Conservation (phyloP, 2,113 vertebrate genomes). For the Campylomormyrus tamandua region DNA sequence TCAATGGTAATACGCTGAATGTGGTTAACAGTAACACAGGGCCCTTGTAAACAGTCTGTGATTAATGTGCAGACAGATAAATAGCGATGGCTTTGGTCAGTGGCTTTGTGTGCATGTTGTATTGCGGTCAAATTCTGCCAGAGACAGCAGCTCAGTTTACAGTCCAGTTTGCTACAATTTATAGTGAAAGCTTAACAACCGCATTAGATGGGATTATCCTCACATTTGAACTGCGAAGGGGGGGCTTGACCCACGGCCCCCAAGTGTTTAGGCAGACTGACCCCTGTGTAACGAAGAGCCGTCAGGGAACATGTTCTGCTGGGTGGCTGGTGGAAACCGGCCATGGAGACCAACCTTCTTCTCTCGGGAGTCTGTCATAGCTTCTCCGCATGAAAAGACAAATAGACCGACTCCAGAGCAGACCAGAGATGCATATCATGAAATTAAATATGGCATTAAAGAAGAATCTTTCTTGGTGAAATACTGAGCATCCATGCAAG, state of each 20-base stretch:
- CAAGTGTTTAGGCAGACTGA: neutral
- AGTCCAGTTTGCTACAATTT: neutral
- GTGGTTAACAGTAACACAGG: neutral
- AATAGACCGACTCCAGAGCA: neutral
- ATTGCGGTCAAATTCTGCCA: neutral
- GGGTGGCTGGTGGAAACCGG: neutral
- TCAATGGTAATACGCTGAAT: neutral
- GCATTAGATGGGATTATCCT: neutral
- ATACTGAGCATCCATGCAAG: neutral
- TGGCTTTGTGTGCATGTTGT: neutral
- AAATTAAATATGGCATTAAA: neutral
- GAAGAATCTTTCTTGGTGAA: neutral
- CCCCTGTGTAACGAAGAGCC: neutral
- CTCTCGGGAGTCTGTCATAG: neutral
- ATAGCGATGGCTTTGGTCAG: neutral
- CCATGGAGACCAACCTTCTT: neutral
- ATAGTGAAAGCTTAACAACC: neutral
- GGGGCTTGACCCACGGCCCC: neutral
- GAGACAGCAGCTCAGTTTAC: neutral
- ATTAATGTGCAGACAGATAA: neutral
- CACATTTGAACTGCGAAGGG: neutral
- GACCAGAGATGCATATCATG: constrained; percentile 6
- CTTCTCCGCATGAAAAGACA: constrained; percentile 12
- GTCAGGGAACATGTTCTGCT: neutral
- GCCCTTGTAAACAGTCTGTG: neutral